A percentile compares a stretch with the other conserved stretches of the same genome.
These are phyloP conservation scores for Phlogophora meticulosa DNA, from an alignment of 2,888 invertebrate species.

Conservation along the genomic window DNA sequence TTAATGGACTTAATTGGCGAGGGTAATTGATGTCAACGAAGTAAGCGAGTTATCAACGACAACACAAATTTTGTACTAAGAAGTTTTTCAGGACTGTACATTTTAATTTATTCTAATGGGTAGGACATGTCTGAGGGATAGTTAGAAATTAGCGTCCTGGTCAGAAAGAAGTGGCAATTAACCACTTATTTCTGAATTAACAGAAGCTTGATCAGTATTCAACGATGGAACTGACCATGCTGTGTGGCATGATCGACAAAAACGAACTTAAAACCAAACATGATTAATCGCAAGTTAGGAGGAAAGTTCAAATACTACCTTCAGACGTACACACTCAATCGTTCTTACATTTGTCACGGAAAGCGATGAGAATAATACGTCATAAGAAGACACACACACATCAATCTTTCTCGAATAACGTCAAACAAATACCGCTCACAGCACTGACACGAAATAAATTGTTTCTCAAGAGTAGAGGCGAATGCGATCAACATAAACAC, in stretches of 20 bases:
- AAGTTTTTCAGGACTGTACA: not conserved
- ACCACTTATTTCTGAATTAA: not conserved
- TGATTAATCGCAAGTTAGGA: not conserved
- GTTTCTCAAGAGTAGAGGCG: constrained; percentile 26
- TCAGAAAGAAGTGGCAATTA: not conserved
- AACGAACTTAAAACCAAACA: not conserved
- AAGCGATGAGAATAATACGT: constrained; percentile 22
- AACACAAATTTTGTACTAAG: not conserved
- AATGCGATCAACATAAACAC: constrained; percentile 45
- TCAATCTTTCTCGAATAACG: constrained; percentile 46
- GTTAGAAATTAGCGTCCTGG: not conserved
- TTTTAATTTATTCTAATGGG: not conserved
- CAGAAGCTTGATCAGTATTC: not conserved
- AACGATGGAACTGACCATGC: not conserved
- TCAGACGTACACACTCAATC: not conserved
- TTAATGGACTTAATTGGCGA: not conserved
- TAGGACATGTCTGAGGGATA: not conserved
- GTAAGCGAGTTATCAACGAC: not conserved
- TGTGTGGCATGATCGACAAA: too few species aligned
- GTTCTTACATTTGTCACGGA: not conserved
- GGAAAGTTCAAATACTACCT: not conserved
- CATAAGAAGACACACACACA: constrained; percentile 32
- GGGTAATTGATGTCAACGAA: not conserved
- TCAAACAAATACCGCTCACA: constrained; percentile 36
- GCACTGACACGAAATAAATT: constrained; percentile 51